Conservation (phyloP, 2,888 invertebrate species). For the Philereme vetulata region DNA sequence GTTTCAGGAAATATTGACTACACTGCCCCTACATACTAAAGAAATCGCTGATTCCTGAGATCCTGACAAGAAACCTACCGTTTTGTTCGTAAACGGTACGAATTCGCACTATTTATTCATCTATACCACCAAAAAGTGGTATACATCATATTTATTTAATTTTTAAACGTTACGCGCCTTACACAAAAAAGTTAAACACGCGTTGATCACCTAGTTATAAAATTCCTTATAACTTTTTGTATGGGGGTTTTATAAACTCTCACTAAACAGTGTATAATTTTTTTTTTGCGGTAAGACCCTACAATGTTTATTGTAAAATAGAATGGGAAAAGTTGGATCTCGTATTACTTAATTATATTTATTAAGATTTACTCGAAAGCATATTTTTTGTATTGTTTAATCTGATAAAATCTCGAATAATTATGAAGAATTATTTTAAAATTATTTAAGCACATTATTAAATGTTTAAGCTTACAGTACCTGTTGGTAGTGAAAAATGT, state of each 20-base stretch:
- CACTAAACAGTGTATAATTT: no score
- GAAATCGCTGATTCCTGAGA: conserved; percentile 1
- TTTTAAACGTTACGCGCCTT: no score
- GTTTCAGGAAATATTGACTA: conserved; percentile 87
- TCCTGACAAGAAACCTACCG: conserved; percentile 14
- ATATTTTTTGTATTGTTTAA: conserved; percentile 23
- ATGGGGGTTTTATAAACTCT: no score
- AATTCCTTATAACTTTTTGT: no score
- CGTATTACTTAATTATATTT: conserved; percentile 15
- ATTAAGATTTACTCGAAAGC: conserved; percentile 2
- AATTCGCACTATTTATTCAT: background rate
- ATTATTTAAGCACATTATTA: conserved; percentile 33
- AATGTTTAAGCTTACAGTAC: conserved; percentile 67
- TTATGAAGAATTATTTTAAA: conserved; percentile 12
- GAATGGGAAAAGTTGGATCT: conserved; percentile 20
- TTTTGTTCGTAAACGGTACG: conserved; percentile 6
- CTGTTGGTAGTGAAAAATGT: conserved; percentile 65
- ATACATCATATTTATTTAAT: background rate
- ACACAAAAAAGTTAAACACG: no score
- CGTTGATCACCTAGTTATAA: no score
- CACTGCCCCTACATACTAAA: conserved; percentile 89
- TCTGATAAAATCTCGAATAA: conserved; percentile 26
- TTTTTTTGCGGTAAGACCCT: no score
- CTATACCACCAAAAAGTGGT: conserved; percentile 3
- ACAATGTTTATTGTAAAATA: background rate